Evolutionary conservation across 1,140 invertebrate genomes (phyloP).

Genomic region (Ladona fulva): DNA sequence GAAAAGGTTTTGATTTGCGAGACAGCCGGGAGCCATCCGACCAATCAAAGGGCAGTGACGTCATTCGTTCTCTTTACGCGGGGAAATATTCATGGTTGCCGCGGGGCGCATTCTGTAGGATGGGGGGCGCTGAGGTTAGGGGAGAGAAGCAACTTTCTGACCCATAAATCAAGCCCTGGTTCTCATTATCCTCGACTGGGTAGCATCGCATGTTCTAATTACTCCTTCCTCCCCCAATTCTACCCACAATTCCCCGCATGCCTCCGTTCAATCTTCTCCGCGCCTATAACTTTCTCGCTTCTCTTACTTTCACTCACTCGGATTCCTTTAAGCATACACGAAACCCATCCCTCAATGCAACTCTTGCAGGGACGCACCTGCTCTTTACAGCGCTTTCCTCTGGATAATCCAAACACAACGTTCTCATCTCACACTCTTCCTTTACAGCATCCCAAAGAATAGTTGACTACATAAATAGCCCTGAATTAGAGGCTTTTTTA

Average conservation of each 20-base stretch:
- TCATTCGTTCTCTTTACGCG: background rate
- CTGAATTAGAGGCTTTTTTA: too few relatives aligned
- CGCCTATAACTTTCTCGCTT: too few relatives aligned
- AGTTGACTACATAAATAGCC: too few relatives aligned
- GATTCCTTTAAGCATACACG: background rate
- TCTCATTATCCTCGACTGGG: conserved; percentile 7
- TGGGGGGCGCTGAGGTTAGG: background rate
- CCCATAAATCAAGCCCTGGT: background rate
- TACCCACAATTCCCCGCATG: background rate
- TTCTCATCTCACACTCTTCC: too few relatives aligned
- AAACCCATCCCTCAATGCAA: background rate
- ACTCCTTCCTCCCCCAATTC: background rate
- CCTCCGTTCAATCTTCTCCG: background rate
- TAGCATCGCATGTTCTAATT: conserved; percentile 9
- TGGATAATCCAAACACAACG: background rate
- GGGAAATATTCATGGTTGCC: background rate
- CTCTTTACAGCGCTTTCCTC: too few relatives aligned
- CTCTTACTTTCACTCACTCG: too few relatives aligned
- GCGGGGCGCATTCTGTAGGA: background rate
- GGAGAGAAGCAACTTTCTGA: background rate
- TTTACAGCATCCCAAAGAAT: too few relatives aligned
- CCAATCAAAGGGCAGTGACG: background rate
- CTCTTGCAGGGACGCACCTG: background rate
- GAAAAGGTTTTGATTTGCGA: background rate
- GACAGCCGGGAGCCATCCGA: background rate